Conservation (phyloP, 2,797 vertebrate genomes). For the Enteromius afrohamiltoni region DNA sequence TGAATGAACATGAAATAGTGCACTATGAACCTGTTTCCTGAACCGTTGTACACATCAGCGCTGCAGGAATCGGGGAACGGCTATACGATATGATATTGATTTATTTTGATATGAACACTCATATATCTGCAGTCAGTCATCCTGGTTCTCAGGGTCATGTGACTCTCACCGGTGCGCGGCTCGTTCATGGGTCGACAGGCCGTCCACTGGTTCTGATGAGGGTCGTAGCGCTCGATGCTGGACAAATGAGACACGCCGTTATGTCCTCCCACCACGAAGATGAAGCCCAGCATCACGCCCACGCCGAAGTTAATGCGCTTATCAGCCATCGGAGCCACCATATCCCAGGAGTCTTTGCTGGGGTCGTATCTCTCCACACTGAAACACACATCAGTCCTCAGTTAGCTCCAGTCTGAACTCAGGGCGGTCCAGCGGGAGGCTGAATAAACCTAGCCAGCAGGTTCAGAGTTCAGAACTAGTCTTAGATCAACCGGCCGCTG, state of each 20-base stretch:
- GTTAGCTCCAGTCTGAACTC: background rate
- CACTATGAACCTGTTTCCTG: too few species aligned
- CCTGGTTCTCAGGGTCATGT: too few species aligned
- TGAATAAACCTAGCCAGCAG: too few species aligned
- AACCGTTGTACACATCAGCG: too few species aligned
- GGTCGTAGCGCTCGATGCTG: constrained; percentile 97
- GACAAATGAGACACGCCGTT: constrained; percentile 96
- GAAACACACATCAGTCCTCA: constrained; percentile 48
- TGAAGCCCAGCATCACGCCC: constrained; percentile 96
- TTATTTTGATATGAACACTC: too few species aligned
- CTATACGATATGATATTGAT: too few species aligned
- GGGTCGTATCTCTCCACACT: constrained; percentile 96
- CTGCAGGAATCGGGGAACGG: too few species aligned
- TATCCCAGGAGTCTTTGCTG: constrained; percentile 96
- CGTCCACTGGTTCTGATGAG: constrained; percentile 98
- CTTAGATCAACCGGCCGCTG: too few species aligned
- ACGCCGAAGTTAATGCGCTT: constrained; percentile 98
- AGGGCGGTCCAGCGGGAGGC: too few species aligned
- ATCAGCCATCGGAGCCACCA: constrained; percentile 96
- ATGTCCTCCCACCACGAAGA: constrained; percentile 97
- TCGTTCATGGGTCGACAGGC: constrained; percentile 97
- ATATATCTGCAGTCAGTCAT: too few species aligned
- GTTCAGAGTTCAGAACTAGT: too few species aligned
- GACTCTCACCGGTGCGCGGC: constrained; percentile 86
- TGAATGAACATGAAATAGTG: too few species aligned